Conservation (phyloP, 2,113 vertebrate species). For the Cynoglossus semilaevis region DNA sequence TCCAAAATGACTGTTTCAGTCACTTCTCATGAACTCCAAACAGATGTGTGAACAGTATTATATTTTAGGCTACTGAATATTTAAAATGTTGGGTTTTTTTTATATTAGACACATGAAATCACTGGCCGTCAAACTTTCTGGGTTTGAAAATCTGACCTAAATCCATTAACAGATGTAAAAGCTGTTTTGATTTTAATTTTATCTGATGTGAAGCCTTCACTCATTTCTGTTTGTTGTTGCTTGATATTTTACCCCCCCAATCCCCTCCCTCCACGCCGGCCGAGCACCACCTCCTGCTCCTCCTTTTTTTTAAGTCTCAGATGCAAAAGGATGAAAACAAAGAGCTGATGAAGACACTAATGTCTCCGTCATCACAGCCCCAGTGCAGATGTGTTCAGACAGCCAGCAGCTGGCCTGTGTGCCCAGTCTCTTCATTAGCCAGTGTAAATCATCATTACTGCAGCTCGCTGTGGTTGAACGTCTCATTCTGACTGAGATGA, state of each 20-base stretch:
- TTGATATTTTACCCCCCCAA: neutral
- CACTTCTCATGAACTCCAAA: too few relatives aligned
- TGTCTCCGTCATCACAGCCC: conserved; percentile 5
- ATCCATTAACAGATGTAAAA: too few relatives aligned
- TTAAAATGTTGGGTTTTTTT: too few relatives aligned
- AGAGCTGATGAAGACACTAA: conserved; percentile 34
- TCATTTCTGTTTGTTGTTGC: neutral
- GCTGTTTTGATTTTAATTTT: too few relatives aligned
- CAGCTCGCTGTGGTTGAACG: conserved; percentile 1
- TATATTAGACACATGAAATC: too few relatives aligned
- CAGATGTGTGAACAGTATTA: too few relatives aligned
- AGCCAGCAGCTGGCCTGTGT: conserved; percentile 34
- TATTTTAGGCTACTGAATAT: too few relatives aligned
- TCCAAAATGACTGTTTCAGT: too few relatives aligned
- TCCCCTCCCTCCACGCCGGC: neutral
- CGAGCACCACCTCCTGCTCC: too few relatives aligned
- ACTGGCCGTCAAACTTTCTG: too few relatives aligned
- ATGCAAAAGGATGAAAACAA: conserved; percentile 9
- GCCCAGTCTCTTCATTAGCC: conserved; percentile 30
- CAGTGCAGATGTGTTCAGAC: conserved; percentile 30
- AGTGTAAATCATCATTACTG: conserved; percentile 32
- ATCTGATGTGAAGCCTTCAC: conserved; percentile 3
- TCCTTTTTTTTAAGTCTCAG: neutral
- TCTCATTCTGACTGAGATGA: conserved; percentile 2
- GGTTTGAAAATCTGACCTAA: too few relatives aligned